These are phyloP conservation scores for Trichechus manatus DNA, from an alignment of 2,113 vertebrate genomes.

Conservation along the genomic window DNA sequence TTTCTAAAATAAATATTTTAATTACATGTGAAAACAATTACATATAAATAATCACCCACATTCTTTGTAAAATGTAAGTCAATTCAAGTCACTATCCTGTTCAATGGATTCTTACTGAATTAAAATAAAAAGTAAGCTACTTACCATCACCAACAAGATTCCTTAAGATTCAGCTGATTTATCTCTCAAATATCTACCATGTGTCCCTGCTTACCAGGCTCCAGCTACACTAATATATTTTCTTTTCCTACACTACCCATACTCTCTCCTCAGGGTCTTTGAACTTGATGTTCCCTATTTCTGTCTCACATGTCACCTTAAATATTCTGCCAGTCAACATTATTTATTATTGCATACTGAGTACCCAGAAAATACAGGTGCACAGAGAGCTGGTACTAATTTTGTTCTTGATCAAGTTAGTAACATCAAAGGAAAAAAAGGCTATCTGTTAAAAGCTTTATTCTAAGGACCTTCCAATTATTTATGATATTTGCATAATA, in stretches of 20 bases:
- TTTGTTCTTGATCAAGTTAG: not conserved
- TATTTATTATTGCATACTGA: not conserved
- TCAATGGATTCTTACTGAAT: not conserved
- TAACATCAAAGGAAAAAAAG: not conserved
- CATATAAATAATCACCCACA: not conserved
- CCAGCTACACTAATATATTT: not conserved
- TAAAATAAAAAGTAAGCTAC: not conserved
- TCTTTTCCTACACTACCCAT: not conserved
- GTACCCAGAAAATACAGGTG: not conserved
- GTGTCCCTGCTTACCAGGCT: not conserved
- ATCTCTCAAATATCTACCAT: not conserved
- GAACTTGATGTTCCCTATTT: not conserved
- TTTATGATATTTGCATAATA: not conserved
- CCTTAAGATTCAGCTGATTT: not conserved
- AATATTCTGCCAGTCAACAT: not conserved
- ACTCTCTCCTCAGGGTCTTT: not conserved
- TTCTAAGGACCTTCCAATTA: not conserved
- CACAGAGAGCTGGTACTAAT: not conserved
- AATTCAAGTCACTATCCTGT: not conserved
- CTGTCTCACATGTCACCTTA: not conserved
- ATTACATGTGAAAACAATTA: not conserved
- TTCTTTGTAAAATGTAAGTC: not conserved
- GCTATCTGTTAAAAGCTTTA: not conserved
- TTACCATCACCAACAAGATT: not conserved
- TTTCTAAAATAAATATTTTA: constrained; percentile 23